Percentiles rank a stretch among this genome's conserved stretches.
These are phyloP conservation scores for Sinella curviseta DNA, from an alignment of 1,140 invertebrate species.

Conservation along the genomic window DNA sequence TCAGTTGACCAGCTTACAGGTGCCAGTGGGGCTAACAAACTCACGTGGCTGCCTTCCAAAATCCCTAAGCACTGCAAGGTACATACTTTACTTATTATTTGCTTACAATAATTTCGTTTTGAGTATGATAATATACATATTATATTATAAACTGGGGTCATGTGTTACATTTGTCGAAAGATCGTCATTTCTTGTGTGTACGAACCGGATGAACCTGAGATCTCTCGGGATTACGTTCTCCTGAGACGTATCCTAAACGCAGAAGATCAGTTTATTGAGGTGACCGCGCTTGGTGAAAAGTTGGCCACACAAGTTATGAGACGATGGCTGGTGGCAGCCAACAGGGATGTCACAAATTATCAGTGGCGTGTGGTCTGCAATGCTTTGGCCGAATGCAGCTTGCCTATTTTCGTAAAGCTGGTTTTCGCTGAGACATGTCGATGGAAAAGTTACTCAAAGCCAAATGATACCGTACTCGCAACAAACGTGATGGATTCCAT, in stretches of 20 bases:
- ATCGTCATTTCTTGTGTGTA: slow-evolving; percentile 87
- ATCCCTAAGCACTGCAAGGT: slow-evolving; percentile 89
- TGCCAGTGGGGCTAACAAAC: slow-evolving; percentile 87
- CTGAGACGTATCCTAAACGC: slow-evolving; percentile 85
- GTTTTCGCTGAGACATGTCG: slow-evolving; percentile 94
- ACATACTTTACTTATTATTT: too few species aligned
- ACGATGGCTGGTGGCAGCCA: slow-evolving; percentile 92
- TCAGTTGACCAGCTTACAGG: slow-evolving; percentile 95
- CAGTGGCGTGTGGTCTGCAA: slow-evolving; percentile 94
- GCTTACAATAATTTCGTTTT: too few species aligned
- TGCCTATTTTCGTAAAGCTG: slow-evolving; percentile 96
- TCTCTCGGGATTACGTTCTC: slow-evolving; percentile 82
- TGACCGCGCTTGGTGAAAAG: slow-evolving; percentile 85
- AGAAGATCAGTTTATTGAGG: slow-evolving; percentile 89
- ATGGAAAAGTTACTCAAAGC: slow-evolving; percentile 95
- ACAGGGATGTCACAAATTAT: slow-evolving; percentile 83
- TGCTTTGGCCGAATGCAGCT: slow-evolving; percentile 86
- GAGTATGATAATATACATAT: too few species aligned
- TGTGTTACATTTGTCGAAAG: slow-evolving; percentile 55
- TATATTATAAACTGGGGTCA: too few species aligned
- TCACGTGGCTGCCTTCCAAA: slow-evolving; percentile 92
- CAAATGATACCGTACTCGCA: slow-evolving; percentile 85
- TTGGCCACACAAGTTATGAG: slow-evolving; percentile 90
- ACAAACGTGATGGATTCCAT: slow-evolving; percentile 97
- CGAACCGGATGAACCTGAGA: slow-evolving; percentile 80